Evolutionary conservation across 2,113 vertebrate species (phyloP), one percentile per base, ranked within the genome.

Genomic region (Athene noctua): DNA sequence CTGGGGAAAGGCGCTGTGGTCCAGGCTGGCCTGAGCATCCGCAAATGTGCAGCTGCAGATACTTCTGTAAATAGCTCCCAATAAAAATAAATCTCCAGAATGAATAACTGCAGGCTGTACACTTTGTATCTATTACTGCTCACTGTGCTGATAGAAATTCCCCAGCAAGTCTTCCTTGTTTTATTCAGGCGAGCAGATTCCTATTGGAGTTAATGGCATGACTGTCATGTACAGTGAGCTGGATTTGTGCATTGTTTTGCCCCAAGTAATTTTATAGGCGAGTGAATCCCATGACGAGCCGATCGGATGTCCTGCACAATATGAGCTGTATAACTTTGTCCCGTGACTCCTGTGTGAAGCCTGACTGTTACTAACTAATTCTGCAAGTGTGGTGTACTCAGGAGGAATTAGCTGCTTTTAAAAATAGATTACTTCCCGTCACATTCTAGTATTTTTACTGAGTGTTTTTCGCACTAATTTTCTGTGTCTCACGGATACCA

Each of bases 21-120:
- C 80, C 75, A 54, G 79, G 44, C 90, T 94, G 92, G 55, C 20
- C 80, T 1, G 5, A 80, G 63, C 72, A 36, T 9, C 72, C 17
- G 4, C 40, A 46, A 54, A 13, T 15, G 68, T 88, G 73, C 79
- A 94, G 94, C 96, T 97, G 87, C 91, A 96, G 90, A 66, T 90
- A 59, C 90, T 94, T 94, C 95, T 90, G 82, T 95, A 95, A 94
- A 97, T 90, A 91, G 77, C 77, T 97, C 88, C 95, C 96, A 96
- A 97, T 95, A 97, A 96, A 98, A 97, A 90, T 94, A 94, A 71
- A 96, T 70, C 92, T 97, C 74, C 61, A 83, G 95, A 89, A 70
- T 70, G 94, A 90, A 90, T 92, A 83, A 80, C 96, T 96, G 47
- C 71, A 87, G 93, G 92, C 86, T 92, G 72, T 46, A 9, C 1